Percentiles rank a stretch among this genome's conserved stretches.
Evolutionary conservation across 2,888 invertebrate genomes (phyloP).

Genomic region (Apomyelois bistriatella): DNA sequence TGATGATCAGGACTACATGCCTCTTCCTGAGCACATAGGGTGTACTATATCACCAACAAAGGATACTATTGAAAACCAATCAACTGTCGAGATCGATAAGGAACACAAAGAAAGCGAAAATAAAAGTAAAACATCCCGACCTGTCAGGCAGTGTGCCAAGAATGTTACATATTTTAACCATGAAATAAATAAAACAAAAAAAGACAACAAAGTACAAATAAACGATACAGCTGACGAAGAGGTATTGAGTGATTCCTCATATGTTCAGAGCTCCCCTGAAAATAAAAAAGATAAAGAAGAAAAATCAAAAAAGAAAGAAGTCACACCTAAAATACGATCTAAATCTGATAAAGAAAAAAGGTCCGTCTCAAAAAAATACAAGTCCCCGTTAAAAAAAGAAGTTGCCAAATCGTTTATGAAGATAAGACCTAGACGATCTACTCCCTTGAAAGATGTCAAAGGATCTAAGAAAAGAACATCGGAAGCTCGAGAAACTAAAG

Average conservation of each 20-base stretch:
- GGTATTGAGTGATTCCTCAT: constrained; percentile 41
- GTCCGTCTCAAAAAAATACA: constrained; percentile 33
- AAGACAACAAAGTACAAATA: constrained; percentile 31
- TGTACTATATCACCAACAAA: constrained; percentile 41
- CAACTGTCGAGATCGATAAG: constrained; percentile 25
- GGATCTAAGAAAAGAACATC: constrained; percentile 36
- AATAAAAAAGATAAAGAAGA: constrained; percentile 26
- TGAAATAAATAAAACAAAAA: constrained; percentile 12
- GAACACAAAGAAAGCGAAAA: constrained; percentile 28
- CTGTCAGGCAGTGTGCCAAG: constrained; percentile 65
- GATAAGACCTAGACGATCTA: constrained; percentile 56
- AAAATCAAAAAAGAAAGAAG: constrained; percentile 29
- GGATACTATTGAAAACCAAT: constrained; percentile 26
- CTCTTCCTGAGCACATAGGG: constrained; percentile 44
- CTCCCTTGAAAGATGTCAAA: constrained; percentile 47
- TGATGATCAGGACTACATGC: constrained; percentile 78
- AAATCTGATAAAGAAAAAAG: constrained; percentile 26
- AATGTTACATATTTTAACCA: constrained; percentile 64
- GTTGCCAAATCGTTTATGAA: constrained; percentile 56
- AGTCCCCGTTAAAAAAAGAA: constrained; percentile 50
- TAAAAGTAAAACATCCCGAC: constrained; percentile 38
- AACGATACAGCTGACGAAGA: constrained; percentile 35
- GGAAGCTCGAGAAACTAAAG: constrained; percentile 27
- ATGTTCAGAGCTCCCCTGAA: constrained; percentile 34
- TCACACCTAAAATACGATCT: constrained; percentile 26